Conservation (phyloP, 2,888 invertebrate species). For the Eudemis profundana region DNA sequence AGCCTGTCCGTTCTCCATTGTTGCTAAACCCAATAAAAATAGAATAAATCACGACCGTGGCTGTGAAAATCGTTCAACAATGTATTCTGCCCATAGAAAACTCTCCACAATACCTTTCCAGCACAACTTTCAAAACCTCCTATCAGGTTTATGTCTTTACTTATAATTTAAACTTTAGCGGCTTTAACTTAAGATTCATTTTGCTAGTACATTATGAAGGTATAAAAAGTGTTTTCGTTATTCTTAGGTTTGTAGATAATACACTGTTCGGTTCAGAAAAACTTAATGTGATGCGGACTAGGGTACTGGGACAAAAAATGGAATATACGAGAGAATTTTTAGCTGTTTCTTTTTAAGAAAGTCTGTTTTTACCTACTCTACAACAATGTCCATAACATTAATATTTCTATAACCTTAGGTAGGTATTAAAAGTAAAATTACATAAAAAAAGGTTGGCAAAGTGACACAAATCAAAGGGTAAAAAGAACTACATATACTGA, state of each 20-base stretch:
- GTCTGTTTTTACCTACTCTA: too few species aligned
- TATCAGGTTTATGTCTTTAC: background rate
- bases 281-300: constrained; percentile 7
- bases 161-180: background rate
- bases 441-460: too few species aligned
- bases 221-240: background rate
- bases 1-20: constrained; percentile 29
- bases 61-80: constrained; percentile 31
- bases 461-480: too few species aligned
- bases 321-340: background rate
- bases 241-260: background rate
- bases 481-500: too few species aligned
- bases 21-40: constrained; percentile 31
- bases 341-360: background rate
- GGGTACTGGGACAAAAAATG: too few species aligned
- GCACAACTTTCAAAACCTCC: constrained; percentile 18
- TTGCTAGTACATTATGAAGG: background rate
- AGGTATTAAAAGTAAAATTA: too few species aligned
- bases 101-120: constrained; percentile 29
- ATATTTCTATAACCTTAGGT: too few species aligned
- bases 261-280: constrained; percentile 12
- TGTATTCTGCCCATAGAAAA: constrained; percentile 29
- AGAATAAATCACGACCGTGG: constrained; percentile 39
- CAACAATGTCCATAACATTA: too few species aligned
- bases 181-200: background rate